Evolutionary conservation across 2,888 invertebrate genomes (phyloP).

Genomic region (Micropterix aruncella): DNA sequence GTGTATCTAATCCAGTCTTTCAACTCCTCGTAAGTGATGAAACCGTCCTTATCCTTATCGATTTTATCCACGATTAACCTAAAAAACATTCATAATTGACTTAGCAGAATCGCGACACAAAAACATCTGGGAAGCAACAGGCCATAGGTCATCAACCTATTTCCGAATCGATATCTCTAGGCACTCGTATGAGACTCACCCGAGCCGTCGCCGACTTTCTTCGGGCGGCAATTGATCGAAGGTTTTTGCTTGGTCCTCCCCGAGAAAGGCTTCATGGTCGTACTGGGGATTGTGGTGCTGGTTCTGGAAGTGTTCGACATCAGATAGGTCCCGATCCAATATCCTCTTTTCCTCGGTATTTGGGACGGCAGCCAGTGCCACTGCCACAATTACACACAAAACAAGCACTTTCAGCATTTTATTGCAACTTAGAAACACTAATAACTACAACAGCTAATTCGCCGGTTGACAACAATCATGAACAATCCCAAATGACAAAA

Average conservation of each 20-base stretch:
- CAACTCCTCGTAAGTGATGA: conserved; percentile 73
- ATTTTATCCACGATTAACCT: conserved; percentile 89
- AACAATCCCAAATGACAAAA: too few relatives aligned
- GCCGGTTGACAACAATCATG: too few relatives aligned
- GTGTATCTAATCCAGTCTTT: conserved; percentile 95
- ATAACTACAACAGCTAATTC: too few relatives aligned
- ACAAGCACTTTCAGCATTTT: too few relatives aligned
- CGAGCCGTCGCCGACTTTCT: conserved; percentile 81
- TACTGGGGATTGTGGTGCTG: conserved; percentile 80
- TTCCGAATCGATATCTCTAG: not conserved
- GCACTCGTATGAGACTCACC: conserved; percentile 28
- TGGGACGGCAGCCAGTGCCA: conserved; percentile 49
- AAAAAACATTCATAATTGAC: conserved; percentile 18
- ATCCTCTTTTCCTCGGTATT: conserved; percentile 58
- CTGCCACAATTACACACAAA: too few relatives aligned
- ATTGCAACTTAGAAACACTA: too few relatives aligned
- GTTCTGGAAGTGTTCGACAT: conserved; percentile 65
- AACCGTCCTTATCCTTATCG: conserved; percentile 72
- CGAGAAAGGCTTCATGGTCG: conserved; percentile 95
- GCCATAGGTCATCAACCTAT: too few relatives aligned
- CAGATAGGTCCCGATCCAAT: conserved; percentile 54
- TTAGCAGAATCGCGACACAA: too few relatives aligned
- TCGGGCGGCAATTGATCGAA: conserved; percentile 92
- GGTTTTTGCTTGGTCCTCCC: conserved; percentile 82
- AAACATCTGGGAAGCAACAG: too few relatives aligned